Evolutionary conservation across 2,113 vertebrate species (phyloP), one percentile per base, ranked within the genome.

Genomic region (Aegithalos caudatus): DNA sequence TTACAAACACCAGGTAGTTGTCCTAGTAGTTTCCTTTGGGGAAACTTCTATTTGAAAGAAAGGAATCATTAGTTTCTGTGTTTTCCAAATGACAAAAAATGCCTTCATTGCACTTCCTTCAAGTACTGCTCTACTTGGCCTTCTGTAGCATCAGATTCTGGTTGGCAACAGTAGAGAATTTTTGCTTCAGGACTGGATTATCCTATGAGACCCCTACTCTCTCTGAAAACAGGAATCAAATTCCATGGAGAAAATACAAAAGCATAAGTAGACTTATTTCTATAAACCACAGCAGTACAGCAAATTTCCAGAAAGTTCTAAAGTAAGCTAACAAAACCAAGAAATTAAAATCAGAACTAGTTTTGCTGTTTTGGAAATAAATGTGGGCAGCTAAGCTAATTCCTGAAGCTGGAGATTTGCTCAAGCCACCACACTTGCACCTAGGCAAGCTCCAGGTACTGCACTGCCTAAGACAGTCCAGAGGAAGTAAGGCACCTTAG

Each of bases 61-160:
- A 35, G 74, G 60, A 93, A 28, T 91, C 80, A 50, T 60, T 81
- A 56, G 22, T 81, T 84, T 78, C 57, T 47, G 10, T 54, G 37
- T 56, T 91, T 94, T 92, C 45, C 29, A 84, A 91, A 94, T 25
- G 23, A 77, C 31, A 81, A 90, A 92, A 92, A 90, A 64, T 77
- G 17, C 35, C 35, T 88, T 54, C 48, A 24, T 24, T 70, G 50
- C 44, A 40, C 35, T 88, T 74, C n/a, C 48, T 74, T 73, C 51
- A 58, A 90, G 50, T 54, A 35, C 35, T 27, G 42, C 53, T 86
- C 67, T 45, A 18, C 28, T 85, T 79, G 42, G 42, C 29, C 35
- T 62, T 77, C 38, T 58, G 29, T 7, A 38, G 19, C 28, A 37
- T 7, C 7, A 13, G 71, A 47, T 67, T 61, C 29, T 58, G 35